Evolutionary conservation across 2,113 vertebrate species (phyloP).

Genomic region (Seriola dumerili): DNA sequence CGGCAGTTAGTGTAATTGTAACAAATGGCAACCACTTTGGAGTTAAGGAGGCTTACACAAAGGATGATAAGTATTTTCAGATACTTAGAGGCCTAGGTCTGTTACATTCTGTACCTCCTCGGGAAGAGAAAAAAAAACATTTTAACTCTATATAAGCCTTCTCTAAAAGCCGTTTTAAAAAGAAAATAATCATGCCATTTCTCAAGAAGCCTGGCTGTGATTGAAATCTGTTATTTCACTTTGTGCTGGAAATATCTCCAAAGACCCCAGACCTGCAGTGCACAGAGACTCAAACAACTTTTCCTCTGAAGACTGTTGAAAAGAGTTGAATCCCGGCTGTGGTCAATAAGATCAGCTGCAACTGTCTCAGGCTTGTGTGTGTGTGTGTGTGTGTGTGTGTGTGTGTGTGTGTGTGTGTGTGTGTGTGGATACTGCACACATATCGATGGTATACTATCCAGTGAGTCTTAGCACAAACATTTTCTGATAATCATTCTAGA

Average conservation of each 20-base stretch:
- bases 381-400: background rate
- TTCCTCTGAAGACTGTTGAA: constrained; percentile 8
- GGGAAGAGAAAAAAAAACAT: background rate
- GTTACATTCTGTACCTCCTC: constrained; percentile 5
- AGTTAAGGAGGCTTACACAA: constrained; percentile 27
- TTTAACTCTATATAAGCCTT: background rate
- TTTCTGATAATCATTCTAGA: background rate
- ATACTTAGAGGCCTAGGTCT: background rate
- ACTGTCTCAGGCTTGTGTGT: background rate
- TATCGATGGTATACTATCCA: background rate
- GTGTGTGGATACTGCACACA: too few species aligned
- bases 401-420: too few species aligned
- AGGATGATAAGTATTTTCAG: constrained; percentile 15
- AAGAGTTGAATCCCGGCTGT: constrained; percentile 13
- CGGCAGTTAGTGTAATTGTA: constrained; percentile 42
- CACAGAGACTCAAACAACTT: background rate
- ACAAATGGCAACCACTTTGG: constrained; percentile 30
- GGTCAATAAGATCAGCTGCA: constrained; percentile 20
- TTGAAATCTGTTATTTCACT: constrained; percentile 21
- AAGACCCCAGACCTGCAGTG: background rate
- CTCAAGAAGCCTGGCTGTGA: background rate
- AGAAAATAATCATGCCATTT: too few species aligned
- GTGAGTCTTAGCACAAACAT: background rate
- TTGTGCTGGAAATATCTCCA: constrained; percentile 12
- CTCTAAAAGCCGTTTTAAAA: too few species aligned